Base-by-base conservation (phyloP, 2,888 invertebrate genomes). In the Hermaeophaga mercurialis region DNA sequence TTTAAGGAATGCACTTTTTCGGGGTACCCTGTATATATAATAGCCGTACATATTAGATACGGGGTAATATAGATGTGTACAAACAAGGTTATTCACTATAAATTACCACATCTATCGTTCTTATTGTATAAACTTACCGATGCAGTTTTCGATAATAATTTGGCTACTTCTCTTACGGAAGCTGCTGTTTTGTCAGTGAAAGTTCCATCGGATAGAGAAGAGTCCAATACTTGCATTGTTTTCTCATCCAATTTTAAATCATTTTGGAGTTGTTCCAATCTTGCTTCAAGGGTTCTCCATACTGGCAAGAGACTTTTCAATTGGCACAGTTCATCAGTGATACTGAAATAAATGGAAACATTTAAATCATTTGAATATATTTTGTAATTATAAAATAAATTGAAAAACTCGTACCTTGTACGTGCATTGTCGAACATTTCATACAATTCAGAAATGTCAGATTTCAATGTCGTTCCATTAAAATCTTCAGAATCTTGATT, bases 231-330 rank as follows among this genome's bases (percentile, higher is more conserved):
- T 28, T 80, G 78, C 52, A 85, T 77, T 7, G 83, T 84, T 66
- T 82, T 81, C 66, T 83, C 82, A 75, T 92, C 92, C 63, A 89
- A 87, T 22, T 86, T 83, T 46, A 92, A 77, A 19, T 89, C 90
- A 46, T 85, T 84, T 70, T 90, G 88, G 59, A 92, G 83, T 73
- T 91, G 90, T 11, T 86, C 84, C 52, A 91, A 79, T 7, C 91
- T 87, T 56, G 82, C 82, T 73, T 90, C 90, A 78, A 91, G 85
- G 73, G 90, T 88, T 52, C 85, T 84, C 89, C 89, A 90, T 22
- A 85, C 85, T 64, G 83, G 82, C 43, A 89, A 82, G 8, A 90
- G 85, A 65, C 85, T 85, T 71, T 88, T 89, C 55, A 91, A 79
- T 62, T 85, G 85, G 65, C 86, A 83, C 70, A 91, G 79, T 73